A percentile compares a stretch with the other conserved stretches of the same genome.
Evolutionary conservation across 2,888 invertebrate genomes (phyloP).

Genomic region (Cheilosia impressa): DNA sequence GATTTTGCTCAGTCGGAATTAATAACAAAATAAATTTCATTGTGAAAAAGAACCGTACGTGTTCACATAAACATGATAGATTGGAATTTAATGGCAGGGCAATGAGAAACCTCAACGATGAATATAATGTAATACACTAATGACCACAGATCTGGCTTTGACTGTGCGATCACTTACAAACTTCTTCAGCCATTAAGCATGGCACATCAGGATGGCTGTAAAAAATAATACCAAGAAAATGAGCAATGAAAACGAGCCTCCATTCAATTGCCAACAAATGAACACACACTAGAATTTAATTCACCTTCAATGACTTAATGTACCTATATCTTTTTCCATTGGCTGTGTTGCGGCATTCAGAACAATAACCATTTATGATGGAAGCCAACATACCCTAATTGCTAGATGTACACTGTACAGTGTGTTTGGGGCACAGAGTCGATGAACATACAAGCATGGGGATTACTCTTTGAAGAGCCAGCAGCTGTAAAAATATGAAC

Average conservation of each 20-base stretch:
- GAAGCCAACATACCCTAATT: constrained; percentile 65
- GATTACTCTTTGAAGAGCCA: constrained; percentile 27
- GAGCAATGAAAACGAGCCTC: neutral
- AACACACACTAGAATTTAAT: constrained; percentile 48
- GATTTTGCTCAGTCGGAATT: too few species aligned
- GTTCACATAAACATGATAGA: constrained; percentile 49
- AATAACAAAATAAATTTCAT: constrained; percentile 1
- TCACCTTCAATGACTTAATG: constrained; percentile 64
- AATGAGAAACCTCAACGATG: constrained; percentile 20
- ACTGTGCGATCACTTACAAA: constrained; percentile 44
- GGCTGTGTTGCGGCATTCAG: constrained; percentile 3
- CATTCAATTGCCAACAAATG: constrained; percentile 59
- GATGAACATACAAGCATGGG: constrained; percentile 37
- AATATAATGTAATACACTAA: constrained; percentile 56
- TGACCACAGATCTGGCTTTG: constrained; percentile 46
- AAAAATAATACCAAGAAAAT: constrained; percentile 27
- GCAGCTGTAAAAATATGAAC: constrained; percentile 38
- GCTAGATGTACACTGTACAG: constrained; percentile 51
- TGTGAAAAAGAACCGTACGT: neutral
- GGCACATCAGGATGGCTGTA: constrained; percentile 16
- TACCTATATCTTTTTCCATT: constrained; percentile 33
- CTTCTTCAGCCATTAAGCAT: constrained; percentile 21
- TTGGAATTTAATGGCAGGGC: constrained; percentile 47
- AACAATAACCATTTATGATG: constrained; percentile 65
- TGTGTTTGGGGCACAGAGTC: constrained; percentile 47